Base-by-base conservation (phyloP, 1,140 invertebrate species). In the Charaxes varanes region DNA sequence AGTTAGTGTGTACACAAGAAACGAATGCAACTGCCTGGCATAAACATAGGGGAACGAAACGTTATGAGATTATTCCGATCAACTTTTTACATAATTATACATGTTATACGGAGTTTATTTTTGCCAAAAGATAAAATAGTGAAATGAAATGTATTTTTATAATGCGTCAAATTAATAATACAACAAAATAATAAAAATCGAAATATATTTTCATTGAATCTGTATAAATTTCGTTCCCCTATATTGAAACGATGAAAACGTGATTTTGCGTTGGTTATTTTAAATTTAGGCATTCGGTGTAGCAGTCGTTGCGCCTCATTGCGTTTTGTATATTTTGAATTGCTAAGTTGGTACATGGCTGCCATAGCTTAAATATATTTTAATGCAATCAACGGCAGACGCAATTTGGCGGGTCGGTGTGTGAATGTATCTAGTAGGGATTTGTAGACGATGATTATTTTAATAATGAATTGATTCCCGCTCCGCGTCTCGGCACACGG, bases 401-500 rank as follows among this genome's bases (percentile, higher is more conserved):
- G 69, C 55, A 59, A 56, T 44, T 52, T 60, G 62, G 63, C 59
- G 53, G 59, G 49, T 49, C 47, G 53, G 55, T 53, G 54, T 61
- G 58, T 68, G 56, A 58, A 68, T 71, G 67, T 77, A 70, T 53
- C 54, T 55, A 57, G 54, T 71, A 73, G 72, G 50, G 57, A 57
- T 65, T 72, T 56, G 68, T 81, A 81, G 71, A 68, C 54, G 28
- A 71, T 59, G 49, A 58, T 78, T 76, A 68, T 82, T 82, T 82
- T 78, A 59, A 77, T 73, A 76, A 73, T 52, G 49, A 58, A 51
- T 44, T 30, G 45, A 38, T 31, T 64, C 72, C 78, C 70, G 65
- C 72, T 66, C 72, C 70, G 68, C 71, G 73, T 72, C 71, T 71
- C 67, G 61, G 64, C 66, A 71, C 74, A 81, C 68, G 72, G 70